Base-by-base conservation (phyloP, 2,888 invertebrate genomes). In the Eristalis arbustorum region DNA sequence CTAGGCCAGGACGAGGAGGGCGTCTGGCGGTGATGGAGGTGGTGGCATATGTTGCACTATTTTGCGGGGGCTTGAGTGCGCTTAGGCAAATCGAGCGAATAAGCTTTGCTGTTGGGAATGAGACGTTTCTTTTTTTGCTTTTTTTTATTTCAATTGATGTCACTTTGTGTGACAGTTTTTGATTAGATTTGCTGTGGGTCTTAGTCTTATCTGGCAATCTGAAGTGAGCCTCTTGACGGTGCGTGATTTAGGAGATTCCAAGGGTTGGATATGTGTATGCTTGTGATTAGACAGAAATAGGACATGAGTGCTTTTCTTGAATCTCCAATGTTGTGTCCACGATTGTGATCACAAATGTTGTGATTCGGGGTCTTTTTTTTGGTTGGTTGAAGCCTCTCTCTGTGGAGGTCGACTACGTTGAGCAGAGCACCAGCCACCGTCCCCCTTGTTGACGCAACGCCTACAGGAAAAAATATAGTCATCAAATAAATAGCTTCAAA, bases 41-140 rank as follows among this genome's bases (percentile, higher is more conserved):
- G 25, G 25, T 1, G 25, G 59, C 25, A 13, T 22, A 40, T 25
- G 72, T 62, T 69, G 42, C 59, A 42, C 40, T 61, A 23, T 34
- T 28, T 22, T 73, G 68, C 59, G 73, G 73, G 80, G 81, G 84
- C 37, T 49, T 69, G 62, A 68, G 74, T 76, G 73, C 59, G 84
- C 81, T 73, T 77, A 81, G 11, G 71, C 61, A 82, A 85, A 85
- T 85, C 74, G 62, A 85, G 66, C 63, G 57, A 69, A 56, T 77
- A 72, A 80, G 72, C 67, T 66, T 80, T 72, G 68, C 67, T 64
- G 40, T 62, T 72, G 77, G 67, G 67, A 76, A 25, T 25, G 25
- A 8, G 22, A 63, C 49, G 61, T 67, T 67, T 14, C 18, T 71
- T 22, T 42, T 2, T 62, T 79, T 28, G 2, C 6, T 6, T 13